A percentile compares a stretch with the other conserved stretches of the same genome.
Evolutionary conservation across 2,888 invertebrate species (phyloP).

Genomic region (Eugnorisma glareosa): DNA sequence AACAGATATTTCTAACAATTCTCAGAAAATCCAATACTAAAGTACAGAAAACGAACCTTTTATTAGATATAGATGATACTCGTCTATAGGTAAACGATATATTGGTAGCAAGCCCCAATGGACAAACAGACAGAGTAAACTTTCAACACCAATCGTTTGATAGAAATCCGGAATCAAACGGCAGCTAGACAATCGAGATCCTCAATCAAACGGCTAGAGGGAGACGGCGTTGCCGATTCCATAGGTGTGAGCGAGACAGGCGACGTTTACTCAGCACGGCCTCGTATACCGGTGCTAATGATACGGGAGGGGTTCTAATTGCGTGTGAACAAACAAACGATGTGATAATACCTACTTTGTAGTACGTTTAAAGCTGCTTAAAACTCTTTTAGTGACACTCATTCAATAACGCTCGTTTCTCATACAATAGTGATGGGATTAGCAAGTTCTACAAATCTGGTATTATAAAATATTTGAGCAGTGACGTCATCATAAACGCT

Average conservation of each 20-base stretch:
- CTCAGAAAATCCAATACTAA: slow-evolving; percentile 52
- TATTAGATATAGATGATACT: slow-evolving; percentile 53
- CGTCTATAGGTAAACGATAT: slow-evolving; percentile 65
- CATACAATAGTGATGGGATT: slow-evolving; percentile 39
- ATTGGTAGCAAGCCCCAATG: slow-evolving; percentile 68
- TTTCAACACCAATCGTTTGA: slow-evolving; percentile 83
- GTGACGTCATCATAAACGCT: slow-evolving; percentile 79
- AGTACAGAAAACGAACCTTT: slow-evolving; percentile 40
- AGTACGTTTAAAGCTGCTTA: slow-evolving; percentile 59
- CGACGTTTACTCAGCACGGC: slow-evolving; percentile 70
- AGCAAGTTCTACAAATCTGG: slow-evolving; percentile 16
- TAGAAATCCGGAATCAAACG: slow-evolving; percentile 83
- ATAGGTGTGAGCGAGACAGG: slow-evolving; percentile 74
- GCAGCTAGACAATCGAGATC: slow-evolving; percentile 80
- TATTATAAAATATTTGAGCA: slow-evolving; percentile 53
- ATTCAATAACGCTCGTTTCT: slow-evolving; percentile 23
- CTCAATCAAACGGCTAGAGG: slow-evolving; percentile 80
- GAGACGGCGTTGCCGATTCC: slow-evolving; percentile 67
- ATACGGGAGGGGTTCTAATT: slow-evolving; percentile 88
- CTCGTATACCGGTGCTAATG: slow-evolving; percentile 83
- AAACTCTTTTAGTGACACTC: slow-evolving; percentile 50
- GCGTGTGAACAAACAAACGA: slow-evolving; percentile 87
- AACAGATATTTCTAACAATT: slow-evolving; percentile 41
- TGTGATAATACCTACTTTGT: slow-evolving; percentile 84
- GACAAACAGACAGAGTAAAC: slow-evolving; percentile 79